These are phyloP conservation scores for Penelope pileata DNA, from an alignment of 2,113 vertebrate genomes.

Conservation along the genomic window DNA sequence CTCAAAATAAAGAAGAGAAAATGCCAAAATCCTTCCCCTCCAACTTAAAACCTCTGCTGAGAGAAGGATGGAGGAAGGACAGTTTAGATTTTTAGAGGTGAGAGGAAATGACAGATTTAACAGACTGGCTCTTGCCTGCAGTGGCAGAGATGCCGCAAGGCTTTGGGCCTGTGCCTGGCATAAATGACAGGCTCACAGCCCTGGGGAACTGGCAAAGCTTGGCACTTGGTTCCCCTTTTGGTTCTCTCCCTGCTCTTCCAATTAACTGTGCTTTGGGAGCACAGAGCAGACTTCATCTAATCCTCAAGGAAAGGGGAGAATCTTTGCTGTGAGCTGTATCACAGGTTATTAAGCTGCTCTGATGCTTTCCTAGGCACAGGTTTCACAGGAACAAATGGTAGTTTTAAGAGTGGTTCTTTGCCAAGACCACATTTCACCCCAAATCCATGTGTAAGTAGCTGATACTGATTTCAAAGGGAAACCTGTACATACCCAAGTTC, in stretches of 20 bases:
- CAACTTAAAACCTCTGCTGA: neutral
- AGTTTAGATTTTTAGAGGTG: neutral
- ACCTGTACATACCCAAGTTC: neutral
- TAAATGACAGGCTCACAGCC: fast-evolving
- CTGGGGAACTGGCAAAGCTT: fast-evolving
- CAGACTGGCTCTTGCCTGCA: fast-evolving
- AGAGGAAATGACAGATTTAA: fast-evolving
- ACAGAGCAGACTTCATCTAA: neutral
- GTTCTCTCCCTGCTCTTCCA: fast-evolving
- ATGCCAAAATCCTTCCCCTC: neutral
- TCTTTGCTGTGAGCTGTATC: neutral
- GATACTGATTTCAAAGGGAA: neutral
- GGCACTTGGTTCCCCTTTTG: fast-evolving
- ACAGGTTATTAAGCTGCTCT: neutral
- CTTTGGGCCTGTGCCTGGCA: fast-evolving
- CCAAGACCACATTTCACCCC: neutral
- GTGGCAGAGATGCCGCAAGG: neutral
- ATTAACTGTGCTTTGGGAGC: neutral
- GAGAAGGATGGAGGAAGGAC: neutral
- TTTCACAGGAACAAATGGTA: neutral
- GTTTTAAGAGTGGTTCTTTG: neutral
- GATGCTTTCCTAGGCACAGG: neutral
- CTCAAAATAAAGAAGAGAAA: neutral
- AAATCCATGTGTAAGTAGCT: fast-evolving
- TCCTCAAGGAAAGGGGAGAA: neutral